Evolutionary conservation across 2,888 invertebrate species (phyloP).

Genomic region (Psococerastis gibbosa): DNA sequence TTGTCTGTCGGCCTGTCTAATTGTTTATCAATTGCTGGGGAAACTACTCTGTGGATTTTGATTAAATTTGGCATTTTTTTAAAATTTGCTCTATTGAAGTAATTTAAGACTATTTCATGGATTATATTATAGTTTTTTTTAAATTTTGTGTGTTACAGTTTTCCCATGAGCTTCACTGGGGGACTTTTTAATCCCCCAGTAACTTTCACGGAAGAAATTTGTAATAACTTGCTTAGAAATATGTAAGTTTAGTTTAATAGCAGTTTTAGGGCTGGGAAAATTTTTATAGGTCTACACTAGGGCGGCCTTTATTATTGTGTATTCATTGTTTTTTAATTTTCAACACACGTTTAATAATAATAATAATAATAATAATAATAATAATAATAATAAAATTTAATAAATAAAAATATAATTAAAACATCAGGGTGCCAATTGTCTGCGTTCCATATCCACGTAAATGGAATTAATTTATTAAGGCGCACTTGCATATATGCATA

Average conservation of each 20-base stretch:
- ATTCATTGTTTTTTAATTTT: not conserved
- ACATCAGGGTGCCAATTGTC: not conserved
- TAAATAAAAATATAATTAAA: not conserved
- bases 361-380: not conserved
- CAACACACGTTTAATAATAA: not conserved
- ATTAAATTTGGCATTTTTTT: no score
- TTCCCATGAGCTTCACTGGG: no score
- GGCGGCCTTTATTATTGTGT: not conserved
- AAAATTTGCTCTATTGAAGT: no score
- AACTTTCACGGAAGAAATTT: not conserved
- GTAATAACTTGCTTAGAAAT: not conserved
- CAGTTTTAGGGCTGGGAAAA: not conserved
- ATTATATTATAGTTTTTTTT: no score
- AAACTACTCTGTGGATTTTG: no score
- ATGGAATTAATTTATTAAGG: no score
- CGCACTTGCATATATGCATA: no score
- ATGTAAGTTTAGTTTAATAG: not conserved
- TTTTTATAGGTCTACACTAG: not conserved
- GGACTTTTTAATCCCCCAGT: no score
- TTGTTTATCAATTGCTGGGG: no score
- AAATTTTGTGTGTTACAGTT: no score
- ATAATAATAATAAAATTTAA: not conserved
- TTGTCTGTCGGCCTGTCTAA: no score
- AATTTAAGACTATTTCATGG: no score
- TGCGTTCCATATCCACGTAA: not conserved